A percentile compares a stretch with the other conserved stretches of the same genome.
Conservation (phyloP, 1,140 invertebrate genomes). For the Maniola jurtina region DNA sequence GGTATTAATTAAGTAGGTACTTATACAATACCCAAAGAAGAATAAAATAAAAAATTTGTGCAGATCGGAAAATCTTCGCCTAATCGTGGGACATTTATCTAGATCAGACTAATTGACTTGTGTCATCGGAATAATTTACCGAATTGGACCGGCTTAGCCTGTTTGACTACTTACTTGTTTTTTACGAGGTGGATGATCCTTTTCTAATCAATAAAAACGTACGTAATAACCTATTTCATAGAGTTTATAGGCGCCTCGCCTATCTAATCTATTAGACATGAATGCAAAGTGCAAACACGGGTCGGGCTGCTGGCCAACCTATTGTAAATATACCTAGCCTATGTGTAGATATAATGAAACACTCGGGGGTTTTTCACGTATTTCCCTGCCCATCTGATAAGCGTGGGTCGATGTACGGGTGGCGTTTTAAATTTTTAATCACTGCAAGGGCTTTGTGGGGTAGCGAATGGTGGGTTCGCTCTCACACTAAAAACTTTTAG, state of each 20-base stretch:
- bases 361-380: not conserved
- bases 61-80: too few species aligned
- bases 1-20: too few species aligned
- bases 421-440: conserved; percentile 16
- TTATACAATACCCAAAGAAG: too few species aligned
- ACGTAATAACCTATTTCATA: too few species aligned
- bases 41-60: too few species aligned
- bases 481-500: not conserved
- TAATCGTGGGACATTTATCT: too few species aligned
- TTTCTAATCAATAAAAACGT: too few species aligned
- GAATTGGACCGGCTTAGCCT: too few species aligned
- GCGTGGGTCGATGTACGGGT: conserved; percentile 2
- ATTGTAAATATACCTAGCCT: not conserved
- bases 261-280: conserved; percentile 5
- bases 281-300: conserved; percentile 7
- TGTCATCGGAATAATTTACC: too few species aligned
- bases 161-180: too few species aligned
- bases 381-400: conserved; percentile 15
- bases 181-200: too few species aligned
- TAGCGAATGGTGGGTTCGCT: not conserved
- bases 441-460: not conserved
- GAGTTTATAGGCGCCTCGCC: not conserved
- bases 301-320: not conserved
- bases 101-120: too few species aligned
- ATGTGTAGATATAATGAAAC: not conserved